A percentile compares a stretch with the other conserved stretches of the same genome.
phyloP scores from a whole-genome alignment of 2,888 invertebrate species.

The Eilema caniola region DNA sequence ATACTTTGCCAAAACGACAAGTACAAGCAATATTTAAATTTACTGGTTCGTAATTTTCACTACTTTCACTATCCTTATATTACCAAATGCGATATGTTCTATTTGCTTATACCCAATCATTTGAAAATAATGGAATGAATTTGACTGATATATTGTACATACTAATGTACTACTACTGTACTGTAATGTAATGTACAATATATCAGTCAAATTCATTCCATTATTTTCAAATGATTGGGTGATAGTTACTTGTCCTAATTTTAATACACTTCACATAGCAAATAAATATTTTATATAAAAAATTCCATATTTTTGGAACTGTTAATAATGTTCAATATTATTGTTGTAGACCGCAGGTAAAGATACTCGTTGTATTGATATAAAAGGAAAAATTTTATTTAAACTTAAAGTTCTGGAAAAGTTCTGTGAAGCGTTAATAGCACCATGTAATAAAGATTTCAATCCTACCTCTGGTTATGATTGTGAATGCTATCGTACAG shows the following conservation, averaged over 20 bases:
- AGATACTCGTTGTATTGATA: conserved; percentile 73
- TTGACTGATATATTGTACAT: too few relatives aligned
- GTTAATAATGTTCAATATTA: not conserved
- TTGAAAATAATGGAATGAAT: too few relatives aligned
- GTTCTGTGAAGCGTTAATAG: conserved; percentile 75
- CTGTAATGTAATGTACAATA: too few relatives aligned
- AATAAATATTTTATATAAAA: too few relatives aligned
- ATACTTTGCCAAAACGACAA: conserved; percentile 76
- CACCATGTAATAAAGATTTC: conserved; percentile 73
- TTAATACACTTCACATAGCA: too few relatives aligned
- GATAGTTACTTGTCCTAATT: too few relatives aligned
- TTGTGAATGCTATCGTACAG: conserved; percentile 71
- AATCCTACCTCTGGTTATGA: conserved; percentile 33
- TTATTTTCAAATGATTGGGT: too few relatives aligned
- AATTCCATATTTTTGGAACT: not conserved
- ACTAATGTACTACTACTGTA: too few relatives aligned
- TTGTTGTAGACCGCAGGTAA: conserved; percentile 71
- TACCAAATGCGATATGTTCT: not conserved
- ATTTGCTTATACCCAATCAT: not conserved
- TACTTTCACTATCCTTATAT: not conserved
- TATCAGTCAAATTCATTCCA: too few relatives aligned
- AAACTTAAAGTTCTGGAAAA: conserved; percentile 81
- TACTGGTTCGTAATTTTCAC: conserved; percentile 63
- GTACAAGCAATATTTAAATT: conserved; percentile 74
- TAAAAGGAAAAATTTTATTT: conserved; percentile 78